These are phyloP conservation scores for Chionodraco myersi DNA, from an alignment of 2,113 vertebrate species.

Conservation along the genomic window DNA sequence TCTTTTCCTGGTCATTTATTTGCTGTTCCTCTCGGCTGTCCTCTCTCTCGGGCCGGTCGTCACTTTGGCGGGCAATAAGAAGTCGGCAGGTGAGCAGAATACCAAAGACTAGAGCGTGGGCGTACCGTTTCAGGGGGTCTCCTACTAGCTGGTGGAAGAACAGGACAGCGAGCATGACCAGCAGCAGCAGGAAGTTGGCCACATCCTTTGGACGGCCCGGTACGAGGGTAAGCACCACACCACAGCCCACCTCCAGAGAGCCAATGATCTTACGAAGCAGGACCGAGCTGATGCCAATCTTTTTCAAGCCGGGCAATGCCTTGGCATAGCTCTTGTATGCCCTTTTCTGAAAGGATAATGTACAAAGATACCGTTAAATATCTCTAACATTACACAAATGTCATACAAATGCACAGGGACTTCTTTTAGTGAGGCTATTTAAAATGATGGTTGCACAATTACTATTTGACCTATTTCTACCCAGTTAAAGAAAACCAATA, in stretches of 20 bases:
- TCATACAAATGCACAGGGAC: background rate
- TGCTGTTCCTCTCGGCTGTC: slow-evolving; percentile 87
- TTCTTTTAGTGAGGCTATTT: background rate
- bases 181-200: slow-evolving; percentile 95
- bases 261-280: slow-evolving; percentile 96
- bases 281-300: slow-evolving; percentile 95
- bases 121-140: slow-evolving; percentile 96
- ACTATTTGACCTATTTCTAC: background rate
- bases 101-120: slow-evolving; percentile 96
- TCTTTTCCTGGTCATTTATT: slow-evolving; percentile 88
- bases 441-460: background rate
- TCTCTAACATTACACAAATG: background rate
- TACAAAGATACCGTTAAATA: slow-evolving; percentile 1
- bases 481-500: background rate
- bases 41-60: slow-evolving; percentile 89
- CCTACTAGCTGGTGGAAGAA: slow-evolving; percentile 98
- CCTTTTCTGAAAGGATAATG: slow-evolving; percentile 88
- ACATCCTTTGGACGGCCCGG: slow-evolving; percentile 96
- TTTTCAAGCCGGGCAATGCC: slow-evolving; percentile 94
- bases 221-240: slow-evolving; percentile 94
- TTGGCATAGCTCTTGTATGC: slow-evolving; percentile 98
- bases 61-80: slow-evolving; percentile 94
- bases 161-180: slow-evolving; percentile 94
- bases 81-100: slow-evolving; percentile 97
- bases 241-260: slow-evolving; percentile 93